These are phyloP conservation scores for Trematocara variabile DNA, from an alignment of 2,113 vertebrate species.

Conservation along the genomic window DNA sequence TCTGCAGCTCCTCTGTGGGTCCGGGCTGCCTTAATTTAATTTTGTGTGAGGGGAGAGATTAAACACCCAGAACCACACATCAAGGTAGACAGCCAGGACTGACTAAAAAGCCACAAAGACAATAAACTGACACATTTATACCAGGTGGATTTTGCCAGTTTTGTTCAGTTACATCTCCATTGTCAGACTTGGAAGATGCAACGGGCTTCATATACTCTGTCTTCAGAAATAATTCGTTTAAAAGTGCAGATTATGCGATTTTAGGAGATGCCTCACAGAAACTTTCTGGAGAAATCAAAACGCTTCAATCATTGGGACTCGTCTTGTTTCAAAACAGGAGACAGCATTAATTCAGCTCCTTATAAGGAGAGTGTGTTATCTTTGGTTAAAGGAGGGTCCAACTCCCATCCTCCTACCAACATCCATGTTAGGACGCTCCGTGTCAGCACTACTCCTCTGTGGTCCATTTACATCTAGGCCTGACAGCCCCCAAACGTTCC, in stretches of 20 bases:
- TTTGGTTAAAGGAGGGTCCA: conserved; percentile 7
- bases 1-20: conserved; percentile 26
- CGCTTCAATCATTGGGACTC: not conserved
- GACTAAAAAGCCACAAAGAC: not conserved
- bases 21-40: conserved; percentile 28
- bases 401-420: not conserved
- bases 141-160: not conserved
- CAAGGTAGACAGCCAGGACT: not conserved
- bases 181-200: not conserved
- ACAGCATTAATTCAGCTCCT: not conserved
- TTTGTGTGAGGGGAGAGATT: conserved; percentile 20
- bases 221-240: not conserved
- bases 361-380: conserved; percentile 6
- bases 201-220: not conserved
- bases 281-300: not conserved
- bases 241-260: not conserved
- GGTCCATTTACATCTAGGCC: not conserved
- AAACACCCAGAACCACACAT: conserved; percentile 16
- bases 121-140: not conserved
- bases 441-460: not conserved
- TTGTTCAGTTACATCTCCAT: not conserved
- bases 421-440: not conserved
- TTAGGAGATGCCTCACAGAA: not conserved
- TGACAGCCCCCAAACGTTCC: conserved; percentile 17
- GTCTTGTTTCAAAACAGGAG: not conserved